Conservation (phyloP, 1,140 invertebrate genomes). For the Drosophila sucinea region DNA sequence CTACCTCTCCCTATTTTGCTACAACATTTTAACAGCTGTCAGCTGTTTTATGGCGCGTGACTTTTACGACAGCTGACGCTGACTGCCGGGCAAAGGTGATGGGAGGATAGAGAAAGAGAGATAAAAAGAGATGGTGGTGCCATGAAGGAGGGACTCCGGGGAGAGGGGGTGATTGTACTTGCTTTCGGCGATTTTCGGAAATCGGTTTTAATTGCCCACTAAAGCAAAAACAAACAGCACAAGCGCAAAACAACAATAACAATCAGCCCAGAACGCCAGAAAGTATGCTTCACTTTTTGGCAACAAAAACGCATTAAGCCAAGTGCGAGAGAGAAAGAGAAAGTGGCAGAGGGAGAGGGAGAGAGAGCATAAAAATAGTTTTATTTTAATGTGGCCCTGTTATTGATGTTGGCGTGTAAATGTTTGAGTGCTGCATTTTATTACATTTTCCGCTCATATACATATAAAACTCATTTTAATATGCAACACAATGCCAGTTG, state of each 20-base stretch:
- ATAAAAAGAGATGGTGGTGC: not conserved
- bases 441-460: slow-evolving; percentile 46
- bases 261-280: slow-evolving; percentile 54
- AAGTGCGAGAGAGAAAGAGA: not conserved
- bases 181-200: slow-evolving; percentile 67
- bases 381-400: slow-evolving; percentile 51
- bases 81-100: slow-evolving; percentile 22
- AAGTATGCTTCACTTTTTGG: slow-evolving; percentile 56
- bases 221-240: slow-evolving; percentile 58
- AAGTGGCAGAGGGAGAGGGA: not conserved
- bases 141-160: not conserved
- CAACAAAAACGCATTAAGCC: slow-evolving; percentile 49
- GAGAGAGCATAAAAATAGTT: slow-evolving; percentile 50
- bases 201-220: slow-evolving; percentile 78
- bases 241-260: slow-evolving; percentile 54
- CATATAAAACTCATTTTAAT: slow-evolving; percentile 46
- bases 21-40: slow-evolving; percentile 77
- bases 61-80: slow-evolving; percentile 73
- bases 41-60: slow-evolving; percentile 75
- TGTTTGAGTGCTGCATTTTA: slow-evolving; percentile 65
- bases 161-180: slow-evolving; percentile 1
- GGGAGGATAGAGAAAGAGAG: not conserved
- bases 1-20: slow-evolving; percentile 14
- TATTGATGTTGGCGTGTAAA: slow-evolving; percentile 64
- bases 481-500: slow-evolving; percentile 42